Evolutionary conservation across 2,113 vertebrate genomes (phyloP).

Genomic region (Delphinapterus leucas): DNA sequence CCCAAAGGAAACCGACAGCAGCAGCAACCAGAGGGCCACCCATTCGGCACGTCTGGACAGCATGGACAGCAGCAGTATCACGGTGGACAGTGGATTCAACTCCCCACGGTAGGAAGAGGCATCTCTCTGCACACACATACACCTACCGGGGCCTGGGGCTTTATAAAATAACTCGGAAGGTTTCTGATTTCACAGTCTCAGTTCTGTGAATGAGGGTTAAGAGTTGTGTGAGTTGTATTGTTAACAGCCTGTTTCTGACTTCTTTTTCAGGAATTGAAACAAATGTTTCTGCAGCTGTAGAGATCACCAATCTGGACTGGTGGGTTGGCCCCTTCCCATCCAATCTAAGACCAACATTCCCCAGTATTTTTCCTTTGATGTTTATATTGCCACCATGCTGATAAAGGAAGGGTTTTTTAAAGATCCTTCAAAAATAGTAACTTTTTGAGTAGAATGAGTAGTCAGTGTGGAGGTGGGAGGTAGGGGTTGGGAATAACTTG

Average conservation of each 20-base stretch:
- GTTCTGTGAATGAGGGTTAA: constrained; percentile 37
- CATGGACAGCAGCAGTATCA: constrained; percentile 99
- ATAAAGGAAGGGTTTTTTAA: background rate
- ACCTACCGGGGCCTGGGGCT: constrained; percentile 32
- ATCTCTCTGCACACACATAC: background rate
- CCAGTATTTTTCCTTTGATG: background rate
- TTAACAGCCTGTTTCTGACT: constrained; percentile 65
- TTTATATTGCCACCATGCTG: background rate
- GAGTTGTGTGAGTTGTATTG: background rate
- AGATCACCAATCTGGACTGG: constrained; percentile 69
- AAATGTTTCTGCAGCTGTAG: constrained; percentile 75
- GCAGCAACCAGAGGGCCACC: constrained; percentile 94
- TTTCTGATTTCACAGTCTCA: background rate
- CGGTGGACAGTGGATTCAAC: constrained; percentile 99
- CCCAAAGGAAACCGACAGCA: constrained; percentile 92
- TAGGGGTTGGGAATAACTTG: background rate
- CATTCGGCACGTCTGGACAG: constrained; percentile 97
- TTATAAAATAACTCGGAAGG: background rate
- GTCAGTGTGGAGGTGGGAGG: background rate
- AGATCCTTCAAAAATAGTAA: background rate
- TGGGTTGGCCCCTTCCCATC: constrained; percentile 64
- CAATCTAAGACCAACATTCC: background rate
- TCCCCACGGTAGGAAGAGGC: constrained; percentile 95
- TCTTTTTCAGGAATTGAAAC: constrained; percentile 79
- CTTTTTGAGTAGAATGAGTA: background rate